These are phyloP conservation scores for Diogma glabrata DNA, from an alignment of 2,888 invertebrate species.

Conservation along the genomic window DNA sequence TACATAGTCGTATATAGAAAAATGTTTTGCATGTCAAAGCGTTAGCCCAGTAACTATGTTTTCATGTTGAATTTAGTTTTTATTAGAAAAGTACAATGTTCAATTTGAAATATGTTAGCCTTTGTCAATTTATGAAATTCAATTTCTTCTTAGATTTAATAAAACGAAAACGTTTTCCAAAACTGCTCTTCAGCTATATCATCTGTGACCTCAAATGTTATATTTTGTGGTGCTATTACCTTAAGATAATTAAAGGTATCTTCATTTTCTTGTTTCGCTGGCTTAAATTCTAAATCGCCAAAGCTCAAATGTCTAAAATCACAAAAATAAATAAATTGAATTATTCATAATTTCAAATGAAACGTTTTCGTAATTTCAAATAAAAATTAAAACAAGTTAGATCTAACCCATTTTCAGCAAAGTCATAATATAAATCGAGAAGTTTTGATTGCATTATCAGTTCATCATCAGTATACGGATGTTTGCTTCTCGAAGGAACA, in stretches of 20 bases:
- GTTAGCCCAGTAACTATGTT: too few relatives aligned
- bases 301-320: neutral
- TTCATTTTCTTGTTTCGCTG: neutral
- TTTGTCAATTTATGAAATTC: too few relatives aligned
- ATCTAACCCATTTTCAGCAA: neutral
- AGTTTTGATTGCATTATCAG: neutral
- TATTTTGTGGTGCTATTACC: neutral
- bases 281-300: neutral
- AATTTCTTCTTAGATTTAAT: too few relatives aligned
- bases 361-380: too few relatives aligned
- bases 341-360: neutral
- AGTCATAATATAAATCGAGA: neutral
- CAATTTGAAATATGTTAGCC: too few relatives aligned
- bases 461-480: neutral
- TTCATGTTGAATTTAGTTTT: too few relatives aligned
- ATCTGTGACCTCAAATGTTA: neutral
- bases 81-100: too few relatives aligned
- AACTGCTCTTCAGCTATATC: slow-evolving; percentile 1
- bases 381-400: neutral
- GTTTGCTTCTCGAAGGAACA: too few relatives aligned
- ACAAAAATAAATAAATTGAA: too few relatives aligned
- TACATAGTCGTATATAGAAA: too few relatives aligned
- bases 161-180: neutral
- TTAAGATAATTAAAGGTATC: too few relatives aligned
- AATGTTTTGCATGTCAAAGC: too few relatives aligned